Percentiles rank a stretch among this genome's conserved stretches.
phyloP scores from a whole-genome alignment of 2,888 invertebrate genomes.

The Macaria liturata region DNA sequence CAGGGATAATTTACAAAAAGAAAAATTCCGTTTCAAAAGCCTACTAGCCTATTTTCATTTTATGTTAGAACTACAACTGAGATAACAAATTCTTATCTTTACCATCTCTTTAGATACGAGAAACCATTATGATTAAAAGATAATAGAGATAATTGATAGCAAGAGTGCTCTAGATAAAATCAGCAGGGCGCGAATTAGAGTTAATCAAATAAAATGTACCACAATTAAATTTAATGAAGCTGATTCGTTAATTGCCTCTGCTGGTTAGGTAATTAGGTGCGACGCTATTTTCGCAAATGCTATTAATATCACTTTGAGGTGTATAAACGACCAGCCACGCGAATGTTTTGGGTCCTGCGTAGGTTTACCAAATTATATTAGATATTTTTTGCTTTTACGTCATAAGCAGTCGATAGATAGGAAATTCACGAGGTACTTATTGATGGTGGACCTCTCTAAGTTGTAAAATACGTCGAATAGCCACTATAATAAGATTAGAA shows the following conservation, averaged over 20 bases:
- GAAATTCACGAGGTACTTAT: no score
- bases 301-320: slow-evolving; percentile 14
- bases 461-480: no score
- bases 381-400: no score
- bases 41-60: no score
- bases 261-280: slow-evolving; percentile 8
- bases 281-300: slow-evolving; percentile 14
- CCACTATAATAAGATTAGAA: no score
- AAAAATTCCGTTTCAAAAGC: no score
- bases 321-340: slow-evolving; percentile 3
- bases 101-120: neutral
- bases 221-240: slow-evolving; percentile 19
- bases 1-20: no score
- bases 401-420: no score
- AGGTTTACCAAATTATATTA: no score
- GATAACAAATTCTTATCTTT: no score
- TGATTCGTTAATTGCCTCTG: slow-evolving; percentile 13
- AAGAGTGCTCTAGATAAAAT: slow-evolving; percentile 45
- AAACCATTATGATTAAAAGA: slow-evolving; percentile 27
- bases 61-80: no score
- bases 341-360: neutral
- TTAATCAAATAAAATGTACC: slow-evolving; percentile 38
- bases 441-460: no score
- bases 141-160: slow-evolving; percentile 44
- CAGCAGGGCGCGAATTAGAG: slow-evolving; percentile 54